phyloP scores from a whole-genome alignment of 2,888 invertebrate genomes.

The Azorinus chamasolen region DNA sequence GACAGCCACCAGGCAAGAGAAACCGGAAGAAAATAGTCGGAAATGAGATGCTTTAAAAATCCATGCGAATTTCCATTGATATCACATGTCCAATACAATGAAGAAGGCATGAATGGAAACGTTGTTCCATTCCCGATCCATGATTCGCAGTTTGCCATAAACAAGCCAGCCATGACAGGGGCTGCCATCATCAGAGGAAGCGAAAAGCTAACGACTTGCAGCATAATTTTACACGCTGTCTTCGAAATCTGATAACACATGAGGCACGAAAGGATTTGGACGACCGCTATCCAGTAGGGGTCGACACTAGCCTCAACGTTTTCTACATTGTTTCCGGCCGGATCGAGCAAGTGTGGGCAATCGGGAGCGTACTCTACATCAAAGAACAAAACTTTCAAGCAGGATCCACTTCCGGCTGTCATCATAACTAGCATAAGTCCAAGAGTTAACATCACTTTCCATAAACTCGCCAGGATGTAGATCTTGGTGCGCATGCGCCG shows the following conservation, averaged over 20 bases:
- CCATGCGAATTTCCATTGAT: conserved; percentile 88
- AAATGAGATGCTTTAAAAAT: conserved; percentile 68
- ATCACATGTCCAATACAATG: conserved; percentile 97
- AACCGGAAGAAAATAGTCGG: conserved; percentile 74
- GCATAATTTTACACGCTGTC: conserved; percentile 98
- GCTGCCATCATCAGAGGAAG: conserved; percentile 97
- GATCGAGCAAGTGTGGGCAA: conserved; percentile 72
- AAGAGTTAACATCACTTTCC: conserved; percentile 95
- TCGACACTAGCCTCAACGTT: conserved; percentile 54
- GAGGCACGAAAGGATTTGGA: conserved; percentile 94
- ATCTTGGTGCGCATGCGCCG: conserved; percentile 94
- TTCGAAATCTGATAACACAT: conserved; percentile 97
- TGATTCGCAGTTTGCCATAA: conserved; percentile 95
- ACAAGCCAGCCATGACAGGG: conserved; percentile 94
- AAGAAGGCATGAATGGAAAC: conserved; percentile 84
- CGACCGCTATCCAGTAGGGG: conserved; percentile 81
- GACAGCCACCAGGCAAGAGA: conserved; percentile 80
- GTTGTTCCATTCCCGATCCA: conserved; percentile 90
- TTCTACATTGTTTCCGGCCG: conserved; percentile 64
- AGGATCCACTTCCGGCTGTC: conserved; percentile 68
- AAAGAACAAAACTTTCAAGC: conserved; percentile 74
- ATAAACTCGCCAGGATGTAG: conserved; percentile 95
- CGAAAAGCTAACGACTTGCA: conserved; percentile 98
- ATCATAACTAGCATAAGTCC: conserved; percentile 90
- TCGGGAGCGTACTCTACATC: conserved; percentile 63